Evolutionary conservation across 2,888 invertebrate species (phyloP).

Genomic region (Leptopilina drosophilae): DNA sequence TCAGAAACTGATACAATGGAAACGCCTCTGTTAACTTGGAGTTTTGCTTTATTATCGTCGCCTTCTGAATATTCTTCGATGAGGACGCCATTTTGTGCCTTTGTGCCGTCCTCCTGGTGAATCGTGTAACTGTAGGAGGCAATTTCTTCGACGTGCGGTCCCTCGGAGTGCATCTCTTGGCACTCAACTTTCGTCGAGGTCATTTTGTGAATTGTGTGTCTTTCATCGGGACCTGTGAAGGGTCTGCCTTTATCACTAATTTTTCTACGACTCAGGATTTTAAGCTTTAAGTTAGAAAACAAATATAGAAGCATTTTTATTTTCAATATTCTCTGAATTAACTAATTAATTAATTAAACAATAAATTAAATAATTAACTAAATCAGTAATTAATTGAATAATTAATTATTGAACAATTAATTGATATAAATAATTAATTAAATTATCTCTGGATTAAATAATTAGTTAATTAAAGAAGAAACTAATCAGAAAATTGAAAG

Average conservation of each 20-base stretch:
- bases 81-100: constrained; percentile 71
- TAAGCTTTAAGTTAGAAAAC: not conserved
- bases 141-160: constrained; percentile 81
- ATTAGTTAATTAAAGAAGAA: too few relatives aligned
- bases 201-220: constrained; percentile 83
- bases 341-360: too few relatives aligned
- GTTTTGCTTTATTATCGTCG: constrained; percentile 74
- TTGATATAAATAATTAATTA: too few relatives aligned
- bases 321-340: too few relatives aligned
- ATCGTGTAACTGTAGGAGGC: constrained; percentile 81
- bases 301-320: not conserved
- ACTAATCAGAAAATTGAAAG: not conserved
- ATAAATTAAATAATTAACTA: too few relatives aligned
- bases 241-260: constrained; percentile 62
- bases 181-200: constrained; percentile 81
- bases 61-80: constrained; percentile 77
- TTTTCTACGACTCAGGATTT: constrained; percentile 31
- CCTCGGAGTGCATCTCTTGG: constrained; percentile 78
- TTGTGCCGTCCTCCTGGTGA: constrained; percentile 76
- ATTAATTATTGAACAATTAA: too few relatives aligned
- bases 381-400: too few relatives aligned
- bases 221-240: constrained; percentile 82
- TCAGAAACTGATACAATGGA: constrained; percentile 84
- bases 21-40: constrained; percentile 78
- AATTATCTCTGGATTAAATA: too few relatives aligned